Evolutionary conservation across 1,140 invertebrate species (phyloP).

Genomic region (Drosophila bocqueti): DNA sequence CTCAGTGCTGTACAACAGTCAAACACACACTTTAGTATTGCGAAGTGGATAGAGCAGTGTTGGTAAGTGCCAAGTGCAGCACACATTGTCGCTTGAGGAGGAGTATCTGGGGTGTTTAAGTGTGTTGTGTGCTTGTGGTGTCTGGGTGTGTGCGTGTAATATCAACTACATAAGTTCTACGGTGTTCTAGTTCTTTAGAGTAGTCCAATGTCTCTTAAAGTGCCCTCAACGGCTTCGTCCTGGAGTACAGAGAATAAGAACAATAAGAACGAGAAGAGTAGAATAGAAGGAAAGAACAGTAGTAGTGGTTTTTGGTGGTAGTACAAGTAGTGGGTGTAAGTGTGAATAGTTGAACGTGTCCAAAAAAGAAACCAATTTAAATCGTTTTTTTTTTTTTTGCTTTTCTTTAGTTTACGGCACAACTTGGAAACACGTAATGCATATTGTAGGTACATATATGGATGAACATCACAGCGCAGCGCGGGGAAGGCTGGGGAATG

Average conservation of each 20-base stretch:
- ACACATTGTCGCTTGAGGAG: constrained; percentile 30
- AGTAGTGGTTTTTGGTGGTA: constrained; percentile 22
- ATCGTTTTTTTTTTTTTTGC: constrained; percentile 14
- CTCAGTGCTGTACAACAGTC: constrained; percentile 42
- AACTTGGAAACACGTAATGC: constrained; percentile 48
- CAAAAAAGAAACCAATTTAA: constrained; percentile 34
- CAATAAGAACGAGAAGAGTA: constrained; percentile 83
- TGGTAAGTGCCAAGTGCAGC: constrained; percentile 44
- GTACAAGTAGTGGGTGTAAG: constrained; percentile 31
- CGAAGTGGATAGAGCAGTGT: constrained; percentile 25
- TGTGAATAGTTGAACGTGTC: constrained; percentile 32
- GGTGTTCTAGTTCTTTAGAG: constrained; percentile 86
- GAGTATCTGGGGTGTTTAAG: constrained; percentile 32
- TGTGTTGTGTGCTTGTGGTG: constrained; percentile 26
- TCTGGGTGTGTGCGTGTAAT: constrained; percentile 57
- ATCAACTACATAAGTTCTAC: constrained; percentile 71
- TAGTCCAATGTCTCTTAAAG: constrained; percentile 93
- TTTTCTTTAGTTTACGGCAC: constrained; percentile 34
- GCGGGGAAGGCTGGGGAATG: constrained; percentile 39
- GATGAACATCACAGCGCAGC: constrained; percentile 57
- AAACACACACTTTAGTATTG: constrained; percentile 30
- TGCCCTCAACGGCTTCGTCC: constrained; percentile 93
- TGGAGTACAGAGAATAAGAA: constrained; percentile 86
- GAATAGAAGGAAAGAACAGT: constrained; percentile 64
- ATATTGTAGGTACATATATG: constrained; percentile 31